Evolutionary conservation across 2,113 vertebrate genomes (phyloP).

Genomic region (Hirundichthys speculiger): DNA sequence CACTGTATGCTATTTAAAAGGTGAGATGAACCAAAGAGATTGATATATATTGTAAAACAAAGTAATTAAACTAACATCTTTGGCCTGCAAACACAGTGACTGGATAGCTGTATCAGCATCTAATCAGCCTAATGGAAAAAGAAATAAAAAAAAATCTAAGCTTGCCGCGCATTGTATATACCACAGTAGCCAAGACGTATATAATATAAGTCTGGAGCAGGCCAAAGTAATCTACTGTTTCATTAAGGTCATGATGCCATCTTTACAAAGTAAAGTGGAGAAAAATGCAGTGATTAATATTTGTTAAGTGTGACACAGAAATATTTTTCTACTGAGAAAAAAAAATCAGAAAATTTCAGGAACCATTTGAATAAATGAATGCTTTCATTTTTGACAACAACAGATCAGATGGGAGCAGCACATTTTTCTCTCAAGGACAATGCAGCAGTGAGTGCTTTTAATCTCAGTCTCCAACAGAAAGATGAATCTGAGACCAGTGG

Average conservation of each 20-base stretch:
- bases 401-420: neutral
- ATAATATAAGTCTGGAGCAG: neutral
- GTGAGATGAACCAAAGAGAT: too few species aligned
- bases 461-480: neutral
- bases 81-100: conserved; percentile 32
- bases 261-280: neutral
- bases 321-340: neutral
- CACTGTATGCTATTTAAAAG: too few species aligned
- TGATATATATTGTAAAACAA: too few species aligned
- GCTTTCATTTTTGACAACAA: neutral
- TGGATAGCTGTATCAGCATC: conserved; percentile 28
- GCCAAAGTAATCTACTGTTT: neutral
- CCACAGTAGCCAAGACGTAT: too few species aligned
- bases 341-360: neutral
- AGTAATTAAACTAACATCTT: too few species aligned
- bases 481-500: neutral
- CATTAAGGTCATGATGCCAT: neutral
- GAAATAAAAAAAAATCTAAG: conserved; percentile 38
- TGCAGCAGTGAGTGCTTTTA: neutral
- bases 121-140: conserved; percentile 63
- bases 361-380: too few species aligned
- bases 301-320: neutral
- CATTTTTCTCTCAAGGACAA: conserved; percentile 10
- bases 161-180: too few species aligned
- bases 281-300: neutral